A percentile compares a stretch with the other conserved stretches of the same genome.
Conservation (phyloP, 2,113 vertebrate genomes). For the Okapia johnstoni region DNA sequence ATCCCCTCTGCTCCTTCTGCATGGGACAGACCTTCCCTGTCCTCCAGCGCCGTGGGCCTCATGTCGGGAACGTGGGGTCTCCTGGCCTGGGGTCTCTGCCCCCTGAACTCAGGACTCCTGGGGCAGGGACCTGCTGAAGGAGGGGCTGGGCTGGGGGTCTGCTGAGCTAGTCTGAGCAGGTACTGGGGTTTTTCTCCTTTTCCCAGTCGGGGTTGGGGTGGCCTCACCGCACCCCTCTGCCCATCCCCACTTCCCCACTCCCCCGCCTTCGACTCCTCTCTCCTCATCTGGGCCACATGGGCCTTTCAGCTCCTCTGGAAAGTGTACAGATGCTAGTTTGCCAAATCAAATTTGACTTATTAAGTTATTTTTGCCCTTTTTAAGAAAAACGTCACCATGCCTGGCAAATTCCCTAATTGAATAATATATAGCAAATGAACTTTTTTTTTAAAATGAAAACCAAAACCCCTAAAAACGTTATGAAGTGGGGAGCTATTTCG, state of each 20-base stretch:
- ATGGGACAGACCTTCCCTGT: neutral
- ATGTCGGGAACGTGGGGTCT: fast-evolving
- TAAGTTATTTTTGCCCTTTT: constrained; percentile 63
- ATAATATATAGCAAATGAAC: constrained; percentile 69
- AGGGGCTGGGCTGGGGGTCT: neutral
- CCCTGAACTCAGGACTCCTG: neutral
- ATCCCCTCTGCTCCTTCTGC: no score
- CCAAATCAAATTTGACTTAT: constrained; percentile 69
- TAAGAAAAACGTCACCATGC: constrained; percentile 37
- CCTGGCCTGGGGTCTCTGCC: neutral
- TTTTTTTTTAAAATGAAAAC: neutral
- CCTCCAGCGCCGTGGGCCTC: neutral
- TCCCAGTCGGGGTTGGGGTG: neutral
- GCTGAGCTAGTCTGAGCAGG: neutral
- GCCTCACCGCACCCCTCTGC: neutral
- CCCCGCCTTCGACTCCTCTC: fast-evolving
- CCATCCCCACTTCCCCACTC: fast-evolving
- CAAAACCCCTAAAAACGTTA: neutral
- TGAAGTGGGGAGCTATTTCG: neutral
- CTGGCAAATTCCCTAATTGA: constrained; percentile 71
- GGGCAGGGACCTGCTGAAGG: neutral
- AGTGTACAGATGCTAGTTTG: constrained; percentile 49
- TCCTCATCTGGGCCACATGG: neutral
- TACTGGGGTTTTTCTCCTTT: neutral
- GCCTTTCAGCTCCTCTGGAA: constrained; percentile 50